Evolutionary conservation across 2,888 invertebrate species (phyloP).

Genomic region (Stramonita haemastoma): DNA sequence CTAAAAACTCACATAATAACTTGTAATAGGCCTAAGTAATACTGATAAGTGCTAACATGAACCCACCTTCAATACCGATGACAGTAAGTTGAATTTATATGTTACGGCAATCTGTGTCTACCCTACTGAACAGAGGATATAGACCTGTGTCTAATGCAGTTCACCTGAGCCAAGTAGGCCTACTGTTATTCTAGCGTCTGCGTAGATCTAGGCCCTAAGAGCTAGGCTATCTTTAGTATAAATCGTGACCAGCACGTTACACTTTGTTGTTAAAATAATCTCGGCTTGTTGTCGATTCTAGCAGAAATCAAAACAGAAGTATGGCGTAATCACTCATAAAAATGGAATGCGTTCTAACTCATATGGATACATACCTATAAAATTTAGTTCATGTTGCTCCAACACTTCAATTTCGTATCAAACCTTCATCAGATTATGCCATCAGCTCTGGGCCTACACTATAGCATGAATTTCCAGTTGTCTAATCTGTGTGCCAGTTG

Average conservation of each 20-base stretch:
- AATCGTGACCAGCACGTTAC: slow-evolving; percentile 6
- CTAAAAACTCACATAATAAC: too few relatives aligned
- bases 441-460: not conserved
- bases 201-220: too few relatives aligned
- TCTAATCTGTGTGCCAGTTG: not conserved
- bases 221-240: slow-evolving; percentile 8
- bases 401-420: not conserved
- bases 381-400: slow-evolving; percentile 6
- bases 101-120: too few relatives aligned
- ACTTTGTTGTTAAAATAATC: not conserved
- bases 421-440: not conserved
- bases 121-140: too few relatives aligned
- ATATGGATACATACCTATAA: not conserved
- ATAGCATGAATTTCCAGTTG: not conserved
- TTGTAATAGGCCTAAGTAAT: too few relatives aligned
- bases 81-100: too few relatives aligned
- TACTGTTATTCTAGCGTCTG: too few relatives aligned
- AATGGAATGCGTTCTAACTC: not conserved
- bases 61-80: too few relatives aligned
- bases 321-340: not conserved
- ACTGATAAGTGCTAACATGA: too few relatives aligned
- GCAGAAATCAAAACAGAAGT: not conserved
- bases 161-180: too few relatives aligned
- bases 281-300: not conserved
- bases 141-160: too few relatives aligned